Evolutionary conservation across 1,140 invertebrate genomes (phyloP).

Genomic region (Parasteatoda tepidariorum): DNA sequence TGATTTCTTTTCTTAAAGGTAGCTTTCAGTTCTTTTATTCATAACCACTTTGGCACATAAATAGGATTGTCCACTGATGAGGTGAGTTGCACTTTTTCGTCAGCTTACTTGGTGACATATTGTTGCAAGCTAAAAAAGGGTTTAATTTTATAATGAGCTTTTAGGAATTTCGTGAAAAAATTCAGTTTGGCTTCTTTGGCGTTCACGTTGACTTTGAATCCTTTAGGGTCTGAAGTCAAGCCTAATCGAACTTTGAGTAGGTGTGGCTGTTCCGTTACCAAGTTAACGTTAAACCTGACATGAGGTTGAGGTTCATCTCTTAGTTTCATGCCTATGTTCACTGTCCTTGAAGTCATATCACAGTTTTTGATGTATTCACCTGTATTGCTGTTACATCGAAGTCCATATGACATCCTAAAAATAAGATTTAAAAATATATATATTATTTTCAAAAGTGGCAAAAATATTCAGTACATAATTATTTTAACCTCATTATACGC

Average conservation of each 20-base stretch:
- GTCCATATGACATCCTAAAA: constrained; percentile 56
- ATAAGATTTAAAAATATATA: neutral
- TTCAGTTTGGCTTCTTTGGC: constrained; percentile 31
- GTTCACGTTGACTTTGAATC: constrained; percentile 40
- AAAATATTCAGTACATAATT: neutral
- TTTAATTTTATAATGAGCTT: constrained; percentile 35
- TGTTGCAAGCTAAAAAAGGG: constrained; percentile 53
- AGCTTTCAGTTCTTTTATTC: no score
- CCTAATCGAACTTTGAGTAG: constrained; percentile 39
- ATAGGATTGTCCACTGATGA: no score
- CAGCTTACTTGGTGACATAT: constrained; percentile 25
- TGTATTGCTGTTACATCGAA: constrained; percentile 45
- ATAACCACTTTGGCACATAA: no score
- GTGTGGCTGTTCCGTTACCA: constrained; percentile 21
- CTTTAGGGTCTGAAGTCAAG: constrained; percentile 37
- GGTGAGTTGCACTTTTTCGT: no score
- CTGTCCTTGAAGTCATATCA: constrained; percentile 52
- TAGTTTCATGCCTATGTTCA: constrained; percentile 40
- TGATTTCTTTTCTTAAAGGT: no score
- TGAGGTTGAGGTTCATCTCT: constrained; percentile 12
- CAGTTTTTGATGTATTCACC: constrained; percentile 56
- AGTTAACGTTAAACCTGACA: constrained; percentile 33
- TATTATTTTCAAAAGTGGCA: neutral
- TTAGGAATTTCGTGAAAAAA: constrained; percentile 32
- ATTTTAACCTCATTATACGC: no score